Evolutionary conservation across 2,888 invertebrate species (phyloP), one percentile per base, ranked within the genome.

Genomic region (Cephus spinipes): DNA sequence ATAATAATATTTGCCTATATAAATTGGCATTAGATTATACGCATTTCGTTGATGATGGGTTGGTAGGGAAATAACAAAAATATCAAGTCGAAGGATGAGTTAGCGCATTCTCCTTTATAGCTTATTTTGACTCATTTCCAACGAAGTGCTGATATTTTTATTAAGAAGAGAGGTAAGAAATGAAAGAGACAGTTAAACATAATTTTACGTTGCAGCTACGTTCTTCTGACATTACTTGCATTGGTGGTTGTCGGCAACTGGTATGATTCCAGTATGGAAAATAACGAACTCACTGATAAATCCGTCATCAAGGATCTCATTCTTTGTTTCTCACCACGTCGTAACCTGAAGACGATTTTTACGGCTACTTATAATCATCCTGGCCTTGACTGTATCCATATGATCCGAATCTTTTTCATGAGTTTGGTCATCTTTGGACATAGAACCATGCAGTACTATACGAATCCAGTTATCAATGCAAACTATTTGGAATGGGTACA

Each of bases 311-410:
- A 71, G 2, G 83, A 87, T 69, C 35, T 89, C 4, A 68, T 89
- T 6, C 81, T 86, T 23, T 90, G 88, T 74, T 89, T 89, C 76
- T 89, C 90, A 23, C 86, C 86, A 0, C 81, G 82, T 33, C 82
- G 85, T 15, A 89, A 87, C 79, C 80, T 85, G 6, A 83, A 82
- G n/a, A 83, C 83, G 9, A 81, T 89, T 11, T 83, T 86, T 69
- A 79, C 80, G 32, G 69, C 80, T 6, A 80, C 79, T 4, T 82
- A 82, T 30, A 81, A 74, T 12, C 87, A 89, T 79, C 83, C 85
- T 33, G 88, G 89, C 15, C 80, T 90, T 23, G 86, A 89, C 34
- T 82, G 83, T 32, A 86, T 90, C n/a, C 85, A 89, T 77, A n/a
- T 85, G 4, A 76, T 87, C 1, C 83, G 88, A 1, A 82, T 85